These are phyloP conservation scores for Adelosebastes latens DNA, from an alignment of 2,797 vertebrate species.

Conservation along the genomic window DNA sequence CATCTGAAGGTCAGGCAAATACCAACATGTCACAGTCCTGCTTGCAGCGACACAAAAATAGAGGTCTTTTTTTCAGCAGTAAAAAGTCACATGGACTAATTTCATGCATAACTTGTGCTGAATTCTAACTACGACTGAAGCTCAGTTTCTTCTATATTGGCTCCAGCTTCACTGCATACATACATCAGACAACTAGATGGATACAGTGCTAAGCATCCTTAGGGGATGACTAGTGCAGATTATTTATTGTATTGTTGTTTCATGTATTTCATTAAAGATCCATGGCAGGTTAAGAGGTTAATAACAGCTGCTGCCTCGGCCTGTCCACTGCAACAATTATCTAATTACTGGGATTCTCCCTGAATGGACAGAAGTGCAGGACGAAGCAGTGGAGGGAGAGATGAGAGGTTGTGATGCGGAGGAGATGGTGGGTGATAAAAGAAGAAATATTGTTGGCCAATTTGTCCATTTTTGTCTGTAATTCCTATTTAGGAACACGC, in stretches of 20 bases:
- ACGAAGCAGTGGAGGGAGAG: neutral
- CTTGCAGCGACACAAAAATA: neutral
- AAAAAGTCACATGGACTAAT: neutral
- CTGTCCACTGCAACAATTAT: neutral
- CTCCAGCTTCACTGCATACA: neutral
- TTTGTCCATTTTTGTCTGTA: neutral
- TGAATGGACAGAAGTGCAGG: neutral
- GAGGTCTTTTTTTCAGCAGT: neutral
- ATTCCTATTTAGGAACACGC: neutral
- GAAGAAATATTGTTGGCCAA: neutral
- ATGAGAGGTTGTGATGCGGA: neutral
- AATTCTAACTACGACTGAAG: neutral
- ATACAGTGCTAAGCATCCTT: neutral
- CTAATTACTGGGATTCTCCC: conserved; percentile 27
- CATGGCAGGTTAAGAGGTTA: conserved; percentile 10
- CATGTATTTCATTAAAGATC: conserved; percentile 15
- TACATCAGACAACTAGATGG: neutral
- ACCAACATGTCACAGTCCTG: neutral
- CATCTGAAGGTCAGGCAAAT: conserved; percentile 3
- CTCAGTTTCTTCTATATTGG: neutral
- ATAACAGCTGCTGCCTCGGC: neutral
- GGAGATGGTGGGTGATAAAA: neutral
- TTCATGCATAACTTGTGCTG: neutral
- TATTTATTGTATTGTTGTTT: neutral
- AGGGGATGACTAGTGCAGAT: neutral